phyloP scores from a whole-genome alignment of 2,888 invertebrate species.

The Acleris sparsana region DNA sequence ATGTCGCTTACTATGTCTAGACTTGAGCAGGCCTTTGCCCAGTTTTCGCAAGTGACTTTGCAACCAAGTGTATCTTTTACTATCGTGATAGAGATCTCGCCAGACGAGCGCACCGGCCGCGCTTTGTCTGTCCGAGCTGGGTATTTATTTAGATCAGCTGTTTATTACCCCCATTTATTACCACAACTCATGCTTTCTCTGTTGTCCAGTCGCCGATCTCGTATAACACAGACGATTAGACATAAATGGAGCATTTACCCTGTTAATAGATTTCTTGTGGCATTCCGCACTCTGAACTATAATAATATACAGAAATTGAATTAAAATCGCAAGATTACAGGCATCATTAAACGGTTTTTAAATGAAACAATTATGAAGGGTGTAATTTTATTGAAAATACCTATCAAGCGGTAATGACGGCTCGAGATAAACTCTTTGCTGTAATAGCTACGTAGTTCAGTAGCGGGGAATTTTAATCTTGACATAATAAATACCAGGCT shows the following conservation, averaged over 20 bases:
- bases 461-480: conserved; percentile 51
- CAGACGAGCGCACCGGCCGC: conserved; percentile 13
- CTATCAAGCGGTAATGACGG: conserved; percentile 34
- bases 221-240: conserved; percentile 41
- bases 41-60: conserved; percentile 10
- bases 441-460: conserved; percentile 49
- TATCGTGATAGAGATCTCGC: conserved; percentile 30
- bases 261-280: conserved; percentile 42
- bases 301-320: conserved; percentile 25
- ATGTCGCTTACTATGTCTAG: background rate
- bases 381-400: conserved; percentile 31
- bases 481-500: conserved; percentile 52
- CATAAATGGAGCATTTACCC: conserved; percentile 53
- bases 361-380: conserved; percentile 32
- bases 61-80: conserved; percentile 7
- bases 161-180: conserved; percentile 58
- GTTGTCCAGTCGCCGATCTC: conserved; percentile 49
- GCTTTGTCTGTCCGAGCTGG: conserved; percentile 45
- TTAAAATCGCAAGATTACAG: conserved; percentile 27
- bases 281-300: conserved; percentile 10
- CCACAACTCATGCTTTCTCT: conserved; percentile 56
- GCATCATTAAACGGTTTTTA: conserved; percentile 32
- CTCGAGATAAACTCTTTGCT: conserved; percentile 38
- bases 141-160: conserved; percentile 52
- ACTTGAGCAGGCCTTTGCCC: background rate